These are phyloP conservation scores for Melikaiella ostensackeni DNA, from an alignment of 2,888 invertebrate species.

Conservation along the genomic window DNA sequence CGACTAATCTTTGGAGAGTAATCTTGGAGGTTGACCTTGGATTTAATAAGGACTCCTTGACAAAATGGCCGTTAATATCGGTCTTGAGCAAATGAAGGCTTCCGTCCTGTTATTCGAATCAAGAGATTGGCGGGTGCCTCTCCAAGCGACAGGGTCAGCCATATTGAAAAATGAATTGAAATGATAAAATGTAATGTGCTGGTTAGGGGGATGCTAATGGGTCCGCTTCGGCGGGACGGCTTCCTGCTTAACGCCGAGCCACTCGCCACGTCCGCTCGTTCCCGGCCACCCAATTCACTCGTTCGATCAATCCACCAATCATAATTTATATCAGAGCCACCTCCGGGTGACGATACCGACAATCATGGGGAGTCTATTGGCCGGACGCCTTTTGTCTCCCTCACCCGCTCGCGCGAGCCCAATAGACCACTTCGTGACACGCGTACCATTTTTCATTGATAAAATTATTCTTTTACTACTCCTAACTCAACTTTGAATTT, in stretches of 20 bases:
- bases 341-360: conserved; percentile 76
- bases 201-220: conserved; percentile 78
- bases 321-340: conserved; percentile 77
- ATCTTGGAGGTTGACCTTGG: conserved; percentile 5
- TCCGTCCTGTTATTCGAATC: conserved; percentile 26
- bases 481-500: too few species aligned
- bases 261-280: conserved; percentile 70
- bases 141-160: conserved; percentile 55
- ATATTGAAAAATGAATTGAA: conserved; percentile 75
- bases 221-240: conserved; percentile 80
- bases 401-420: conserved; percentile 43
- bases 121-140: conserved; percentile 46
- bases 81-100: conserved; percentile 30
- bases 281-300: conserved; percentile 55
- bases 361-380: conserved; percentile 65
- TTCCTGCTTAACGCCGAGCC: conserved; percentile 78
- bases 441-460: conserved; percentile 8
- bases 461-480: not conserved
- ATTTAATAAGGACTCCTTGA: conserved; percentile 11
- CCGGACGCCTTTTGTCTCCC: conserved; percentile 59
- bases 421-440: conserved; percentile 27
- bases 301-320: conserved; percentile 73
- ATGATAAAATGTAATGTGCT: conserved; percentile 71
- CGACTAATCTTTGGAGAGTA: not conserved
- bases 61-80: conserved; percentile 10